A percentile compares a stretch with the other conserved stretches of the same genome.
These are phyloP conservation scores for Chrysoperla carnea DNA, from an alignment of 1,140 invertebrate species.

Conservation along the genomic window DNA sequence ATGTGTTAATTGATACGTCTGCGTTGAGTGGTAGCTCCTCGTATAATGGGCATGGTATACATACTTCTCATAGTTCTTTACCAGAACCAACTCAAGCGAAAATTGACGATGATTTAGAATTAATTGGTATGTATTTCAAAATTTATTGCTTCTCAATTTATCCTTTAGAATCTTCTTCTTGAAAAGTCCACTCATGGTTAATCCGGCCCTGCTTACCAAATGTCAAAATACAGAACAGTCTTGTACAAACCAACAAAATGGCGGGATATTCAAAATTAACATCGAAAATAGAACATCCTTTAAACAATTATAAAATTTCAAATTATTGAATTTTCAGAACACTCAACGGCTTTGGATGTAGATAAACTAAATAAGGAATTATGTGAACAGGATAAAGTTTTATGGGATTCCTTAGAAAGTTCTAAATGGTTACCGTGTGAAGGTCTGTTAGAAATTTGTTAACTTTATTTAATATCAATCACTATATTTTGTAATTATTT, in stretches of 20 bases:
- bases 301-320: no score
- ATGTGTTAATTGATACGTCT: slow-evolving; percentile 7
- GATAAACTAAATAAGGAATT: slow-evolving; percentile 57
- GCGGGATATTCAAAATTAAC: no score
- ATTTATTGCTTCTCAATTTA: no score
- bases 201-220: no score
- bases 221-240: no score
- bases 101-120: slow-evolving; percentile 36
- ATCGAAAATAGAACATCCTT: no score
- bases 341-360: slow-evolving; percentile 49
- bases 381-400: slow-evolving; percentile 48
- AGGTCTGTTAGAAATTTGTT: slow-evolving; percentile 11
- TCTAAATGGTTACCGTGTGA: slow-evolving; percentile 58
- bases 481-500: no score
- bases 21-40: slow-evolving; percentile 8
- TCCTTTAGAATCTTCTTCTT: no score
- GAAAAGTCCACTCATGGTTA: no score
- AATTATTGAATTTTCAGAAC: slow-evolving; percentile 47
- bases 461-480: no score
- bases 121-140: slow-evolving; percentile 30
- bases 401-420: slow-evolving; percentile 66
- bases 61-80: slow-evolving; percentile 8
- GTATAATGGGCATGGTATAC: slow-evolving; percentile 5
- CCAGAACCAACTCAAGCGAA: slow-evolving; percentile 8
- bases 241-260: no score